Conservation (phyloP, 2,113 vertebrate species). For the Crotophaga sulcirostris region DNA sequence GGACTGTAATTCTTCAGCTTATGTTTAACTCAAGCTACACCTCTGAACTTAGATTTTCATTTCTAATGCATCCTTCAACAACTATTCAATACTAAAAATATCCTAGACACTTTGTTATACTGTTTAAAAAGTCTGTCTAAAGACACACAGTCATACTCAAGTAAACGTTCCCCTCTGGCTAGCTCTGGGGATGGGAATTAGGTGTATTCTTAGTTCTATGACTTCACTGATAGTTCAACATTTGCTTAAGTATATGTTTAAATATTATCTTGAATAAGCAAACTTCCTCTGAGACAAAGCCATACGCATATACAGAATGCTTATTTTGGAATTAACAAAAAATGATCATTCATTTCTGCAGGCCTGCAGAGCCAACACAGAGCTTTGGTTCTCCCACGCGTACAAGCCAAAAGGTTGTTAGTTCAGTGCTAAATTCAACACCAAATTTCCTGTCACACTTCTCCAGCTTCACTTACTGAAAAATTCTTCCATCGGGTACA, state of each 20-base stretch:
- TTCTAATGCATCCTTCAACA: neutral
- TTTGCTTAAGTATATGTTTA: neutral
- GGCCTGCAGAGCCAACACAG: neutral
- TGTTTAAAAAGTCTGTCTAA: neutral
- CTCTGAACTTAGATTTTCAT: neutral
- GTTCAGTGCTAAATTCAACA: neutral
- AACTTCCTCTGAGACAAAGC: neutral
- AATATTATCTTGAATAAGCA: neutral
- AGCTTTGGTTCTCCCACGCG: neutral
- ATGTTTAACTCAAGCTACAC: neutral
- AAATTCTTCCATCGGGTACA: neutral
- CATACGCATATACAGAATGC: neutral
- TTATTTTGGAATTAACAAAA: constrained; percentile 32
- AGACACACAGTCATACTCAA: neutral
- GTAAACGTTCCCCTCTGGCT: neutral
- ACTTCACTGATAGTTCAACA: constrained; percentile 1
- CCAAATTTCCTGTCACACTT: neutral
- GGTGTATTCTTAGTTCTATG: neutral
- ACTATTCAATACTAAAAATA: neutral
- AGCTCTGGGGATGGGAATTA: neutral
- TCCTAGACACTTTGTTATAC: neutral
- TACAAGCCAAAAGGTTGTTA: neutral
- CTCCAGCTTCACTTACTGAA: neutral
- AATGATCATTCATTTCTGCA: neutral
- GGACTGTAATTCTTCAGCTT: neutral